Evolutionary conservation across 2,113 vertebrate genomes (phyloP).

Genomic region (Hassar affinis): DNA sequence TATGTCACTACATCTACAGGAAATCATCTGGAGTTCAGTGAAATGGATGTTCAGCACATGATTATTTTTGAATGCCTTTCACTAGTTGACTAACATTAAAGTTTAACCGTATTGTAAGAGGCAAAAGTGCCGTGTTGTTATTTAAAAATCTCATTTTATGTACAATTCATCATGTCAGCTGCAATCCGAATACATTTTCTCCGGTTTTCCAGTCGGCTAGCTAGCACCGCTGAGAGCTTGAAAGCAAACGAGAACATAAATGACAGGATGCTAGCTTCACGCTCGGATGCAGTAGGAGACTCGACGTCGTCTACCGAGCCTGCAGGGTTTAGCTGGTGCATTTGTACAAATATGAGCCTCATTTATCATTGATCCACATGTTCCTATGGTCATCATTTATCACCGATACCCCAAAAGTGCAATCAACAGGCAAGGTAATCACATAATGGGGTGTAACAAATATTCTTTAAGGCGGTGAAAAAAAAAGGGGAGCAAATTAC

Average conservation of each 20-base stretch:
- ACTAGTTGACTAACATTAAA: background rate
- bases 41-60: background rate
- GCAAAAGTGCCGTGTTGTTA: background rate
- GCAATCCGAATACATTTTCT: background rate
- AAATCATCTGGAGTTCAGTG: background rate
- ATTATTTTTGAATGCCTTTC: background rate
- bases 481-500: background rate
- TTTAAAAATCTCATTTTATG: background rate
- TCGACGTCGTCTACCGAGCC: background rate
- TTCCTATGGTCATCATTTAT: background rate
- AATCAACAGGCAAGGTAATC: background rate
- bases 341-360: slow-evolving; percentile 5
- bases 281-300: slow-evolving; percentile 3
- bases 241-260: slow-evolving; percentile 10
- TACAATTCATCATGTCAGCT: background rate
- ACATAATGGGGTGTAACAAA: slow-evolving; percentile 8
- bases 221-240: background rate
- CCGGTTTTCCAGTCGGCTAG: background rate
- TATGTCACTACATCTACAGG: background rate
- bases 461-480: background rate
- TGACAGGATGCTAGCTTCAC: slow-evolving; percentile 4
- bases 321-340: background rate
- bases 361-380: background rate
- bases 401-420: background rate
- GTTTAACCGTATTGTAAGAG: background rate